Base-by-base conservation (phyloP, 2,113 vertebrate species). In the Eublepharis macularius region DNA sequence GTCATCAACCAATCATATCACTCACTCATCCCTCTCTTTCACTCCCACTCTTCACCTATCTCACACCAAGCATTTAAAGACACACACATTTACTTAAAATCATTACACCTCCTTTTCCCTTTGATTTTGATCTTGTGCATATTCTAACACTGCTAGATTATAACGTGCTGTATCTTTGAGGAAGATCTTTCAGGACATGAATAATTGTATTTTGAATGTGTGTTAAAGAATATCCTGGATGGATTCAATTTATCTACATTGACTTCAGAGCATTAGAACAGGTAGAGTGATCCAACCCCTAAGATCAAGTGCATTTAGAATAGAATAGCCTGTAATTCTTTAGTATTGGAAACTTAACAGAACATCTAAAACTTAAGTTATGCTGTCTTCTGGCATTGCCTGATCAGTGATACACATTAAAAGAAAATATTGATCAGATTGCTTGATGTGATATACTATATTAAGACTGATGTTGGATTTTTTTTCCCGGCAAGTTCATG, bases 401-500 rank as follows among this genome's bases (percentile, higher is more conserved):
- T 89, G 74, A 81, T 85, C 89, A 87, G 74, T 51, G 36, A 82
- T 63, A 9, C 73, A 77, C 74, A 51, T 76, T 85, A 72, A 80
- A 72, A 36, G 45, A 78, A 90, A 86, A 49, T 90, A 93, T 91
- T 91, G 87, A 92, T 90, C 70, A 87, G 49, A 70, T 1, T 16
- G 69, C 80, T 66, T 88, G 78, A 65, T 92, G 17, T 65, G 73
- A 63, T 63, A 69, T 11, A 45, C 14, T n/a, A 9, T 47, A 84
- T 66, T 84, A 72, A 88, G 79, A 8, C 81, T 86, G 60, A 76
- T 78, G 66, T 84, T 65, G 16, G 49, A 21, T 78, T 70, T 80
- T 87, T 87, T 87, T 85, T 36, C 78, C 43, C 88, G 69, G 74
- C 43, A 1, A 79, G 69, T 93, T 84, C 85, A 60, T 83, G 43